Evolutionary conservation across 1,140 invertebrate genomes (phyloP).

Genomic region (Leguminivora glycinivorella): DNA sequence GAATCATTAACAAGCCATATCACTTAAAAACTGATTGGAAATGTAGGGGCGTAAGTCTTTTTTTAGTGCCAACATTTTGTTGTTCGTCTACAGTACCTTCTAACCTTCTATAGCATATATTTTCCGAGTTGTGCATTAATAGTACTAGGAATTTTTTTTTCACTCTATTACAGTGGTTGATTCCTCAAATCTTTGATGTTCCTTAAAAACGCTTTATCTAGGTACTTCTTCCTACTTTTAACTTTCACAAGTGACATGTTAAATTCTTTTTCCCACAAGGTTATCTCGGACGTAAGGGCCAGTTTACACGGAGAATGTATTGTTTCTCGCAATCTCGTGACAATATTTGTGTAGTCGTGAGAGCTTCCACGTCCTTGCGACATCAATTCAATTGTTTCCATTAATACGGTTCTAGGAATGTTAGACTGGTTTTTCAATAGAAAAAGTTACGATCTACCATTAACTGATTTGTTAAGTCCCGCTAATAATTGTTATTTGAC

Average conservation of each 20-base stretch:
- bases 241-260: slow-evolving; percentile 18
- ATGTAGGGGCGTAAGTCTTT: too few relatives aligned
- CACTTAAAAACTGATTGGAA: too few relatives aligned
- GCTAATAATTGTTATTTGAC: too few relatives aligned
- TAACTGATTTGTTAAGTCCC: neutral
- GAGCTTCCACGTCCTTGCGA: slow-evolving; percentile 20
- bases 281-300: slow-evolving; percentile 7
- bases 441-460: neutral
- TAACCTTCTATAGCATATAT: too few relatives aligned
- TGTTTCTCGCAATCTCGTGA: slow-evolving; percentile 21
- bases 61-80: too few relatives aligned
- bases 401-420: slow-evolving; percentile 25
- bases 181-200: too few relatives aligned
- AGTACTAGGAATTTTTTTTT: too few relatives aligned
- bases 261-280: slow-evolving; percentile 14
- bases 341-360: slow-evolving; percentile 16
- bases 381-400: slow-evolving; percentile 24
- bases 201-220: neutral
- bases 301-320: slow-evolving; percentile 15
- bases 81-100: too few relatives aligned
- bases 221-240: neutral
- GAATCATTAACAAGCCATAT: too few relatives aligned
- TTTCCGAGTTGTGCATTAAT: too few relatives aligned
- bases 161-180: too few relatives aligned
- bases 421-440: neutral